Evolutionary conservation across 2,797 vertebrate species (phyloP).

Genomic region (Leptoclinus maculatus): DNA sequence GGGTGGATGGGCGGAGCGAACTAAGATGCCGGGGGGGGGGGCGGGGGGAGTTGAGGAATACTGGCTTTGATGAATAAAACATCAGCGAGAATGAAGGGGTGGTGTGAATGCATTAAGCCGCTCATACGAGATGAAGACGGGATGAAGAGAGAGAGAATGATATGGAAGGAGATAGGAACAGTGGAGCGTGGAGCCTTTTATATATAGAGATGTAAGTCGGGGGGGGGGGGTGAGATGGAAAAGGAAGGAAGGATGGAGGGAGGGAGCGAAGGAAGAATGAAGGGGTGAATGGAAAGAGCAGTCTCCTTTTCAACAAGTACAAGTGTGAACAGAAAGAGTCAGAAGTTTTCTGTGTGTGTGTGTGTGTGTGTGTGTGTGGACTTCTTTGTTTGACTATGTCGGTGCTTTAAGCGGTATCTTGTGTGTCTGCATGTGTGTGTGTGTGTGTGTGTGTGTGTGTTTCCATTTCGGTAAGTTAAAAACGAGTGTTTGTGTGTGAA

Average conservation of each 20-base stretch:
- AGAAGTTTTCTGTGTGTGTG: constrained; percentile 2
- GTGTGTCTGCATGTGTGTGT: background rate
- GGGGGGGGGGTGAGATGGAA: constrained; percentile 2
- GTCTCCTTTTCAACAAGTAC: constrained; percentile 8
- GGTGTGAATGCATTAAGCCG: constrained; percentile 82
- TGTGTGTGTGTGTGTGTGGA: constrained; percentile 6
- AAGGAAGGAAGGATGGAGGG: constrained; percentile 33
- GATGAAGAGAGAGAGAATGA: constrained; percentile 17
- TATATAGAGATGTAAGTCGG: constrained; percentile 27
- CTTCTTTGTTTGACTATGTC: constrained; percentile 33
- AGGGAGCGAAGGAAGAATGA: constrained; percentile 1
- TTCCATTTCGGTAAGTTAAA: constrained; percentile 36
- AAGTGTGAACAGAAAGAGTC: constrained; percentile 7
- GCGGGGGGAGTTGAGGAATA: constrained; percentile 65
- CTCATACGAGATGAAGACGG: constrained; percentile 35
- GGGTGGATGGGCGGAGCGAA: constrained; percentile 66
- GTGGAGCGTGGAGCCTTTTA: background rate
- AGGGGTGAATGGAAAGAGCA: constrained; percentile 14
- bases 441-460: background rate
- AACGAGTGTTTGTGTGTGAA: constrained; percentile 13
- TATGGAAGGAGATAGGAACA: constrained; percentile 21
- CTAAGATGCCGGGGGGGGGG: constrained; percentile 65
- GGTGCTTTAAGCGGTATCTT: constrained; percentile 15
- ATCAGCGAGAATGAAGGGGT: constrained; percentile 78
- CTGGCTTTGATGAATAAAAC: constrained; percentile 89